These are phyloP conservation scores for Rhagophthalmus giganteus DNA, from an alignment of 2,888 invertebrate species.

Conservation along the genomic window DNA sequence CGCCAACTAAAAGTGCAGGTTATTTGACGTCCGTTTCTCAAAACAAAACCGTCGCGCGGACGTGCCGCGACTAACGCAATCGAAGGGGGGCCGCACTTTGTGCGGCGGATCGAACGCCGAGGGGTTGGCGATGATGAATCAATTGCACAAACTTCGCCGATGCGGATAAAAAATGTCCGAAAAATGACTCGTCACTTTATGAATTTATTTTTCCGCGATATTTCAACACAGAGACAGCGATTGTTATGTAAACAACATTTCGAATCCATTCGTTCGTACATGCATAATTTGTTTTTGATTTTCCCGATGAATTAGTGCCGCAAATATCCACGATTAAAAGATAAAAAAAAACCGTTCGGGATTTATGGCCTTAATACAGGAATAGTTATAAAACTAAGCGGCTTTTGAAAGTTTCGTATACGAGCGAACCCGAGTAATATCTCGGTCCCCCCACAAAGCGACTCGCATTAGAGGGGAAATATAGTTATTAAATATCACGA, in stretches of 20 bases:
- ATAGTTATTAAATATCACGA: too few species aligned
- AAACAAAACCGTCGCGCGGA: conserved; percentile 4
- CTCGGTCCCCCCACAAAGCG: too few species aligned
- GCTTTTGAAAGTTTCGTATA: too few species aligned
- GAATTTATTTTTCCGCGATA: conserved; percentile 5
- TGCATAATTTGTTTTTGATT: too few species aligned
- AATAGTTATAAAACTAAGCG: too few species aligned
- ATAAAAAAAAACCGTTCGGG: too few species aligned
- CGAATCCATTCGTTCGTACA: background rate
- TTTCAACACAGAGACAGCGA: background rate
- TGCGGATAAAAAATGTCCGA: conserved; percentile 7
- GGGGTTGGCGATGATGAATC: conserved; percentile 19
- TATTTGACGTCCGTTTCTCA: conserved; percentile 3
- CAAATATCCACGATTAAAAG: too few species aligned
- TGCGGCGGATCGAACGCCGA: background rate
- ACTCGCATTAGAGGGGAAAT: too few species aligned
- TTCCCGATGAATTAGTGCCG: too few species aligned
- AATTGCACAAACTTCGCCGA: conserved; percentile 8
- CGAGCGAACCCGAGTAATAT: too few species aligned
- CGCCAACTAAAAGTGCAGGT: background rate
- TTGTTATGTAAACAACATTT: conserved; percentile 6
- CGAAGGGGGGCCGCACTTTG: conserved; percentile 1
- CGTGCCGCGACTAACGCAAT: conserved; percentile 13
- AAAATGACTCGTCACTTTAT: conserved; percentile 14
- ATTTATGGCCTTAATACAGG: too few species aligned